Evolutionary conservation across 2,888 invertebrate species (phyloP).

Genomic region (Apotomis capreana): DNA sequence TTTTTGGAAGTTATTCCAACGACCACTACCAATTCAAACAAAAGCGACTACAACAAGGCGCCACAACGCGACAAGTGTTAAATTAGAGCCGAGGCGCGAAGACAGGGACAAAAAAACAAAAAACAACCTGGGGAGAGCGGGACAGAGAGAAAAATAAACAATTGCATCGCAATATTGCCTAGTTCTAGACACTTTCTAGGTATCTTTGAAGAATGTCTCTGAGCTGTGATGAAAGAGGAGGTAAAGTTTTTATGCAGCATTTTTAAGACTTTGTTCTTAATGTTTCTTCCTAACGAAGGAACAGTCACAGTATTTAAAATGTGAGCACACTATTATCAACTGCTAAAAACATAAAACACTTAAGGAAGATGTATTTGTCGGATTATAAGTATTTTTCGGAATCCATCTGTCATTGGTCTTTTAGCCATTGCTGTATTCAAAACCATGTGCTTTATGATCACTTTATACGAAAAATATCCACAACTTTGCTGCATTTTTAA

Average conservation of each 20-base stretch:
- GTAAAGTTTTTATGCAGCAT: slow-evolving; percentile 14
- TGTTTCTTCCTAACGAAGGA: too few relatives aligned
- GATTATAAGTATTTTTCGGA: too few relatives aligned
- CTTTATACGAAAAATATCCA: not conserved
- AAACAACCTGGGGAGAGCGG: slow-evolving; percentile 46
- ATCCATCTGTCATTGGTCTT: too few relatives aligned
- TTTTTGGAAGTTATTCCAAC: not conserved
- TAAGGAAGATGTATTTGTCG: too few relatives aligned
- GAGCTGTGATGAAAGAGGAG: slow-evolving; percentile 21
- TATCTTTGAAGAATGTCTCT: slow-evolving; percentile 34
- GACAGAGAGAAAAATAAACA: slow-evolving; percentile 44
- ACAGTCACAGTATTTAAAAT: too few relatives aligned
- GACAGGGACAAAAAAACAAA: slow-evolving; percentile 52
- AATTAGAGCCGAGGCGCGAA: slow-evolving; percentile 57
- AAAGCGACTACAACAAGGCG: slow-evolving; percentile 50
- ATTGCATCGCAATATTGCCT: slow-evolving; percentile 37
- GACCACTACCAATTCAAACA: slow-evolving; percentile 29
- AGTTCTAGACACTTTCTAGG: slow-evolving; percentile 40
- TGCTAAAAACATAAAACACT: too few relatives aligned
- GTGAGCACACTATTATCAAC: too few relatives aligned
- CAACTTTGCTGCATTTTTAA: not conserved
- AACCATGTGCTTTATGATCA: too few relatives aligned
- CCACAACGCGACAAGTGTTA: slow-evolving; percentile 67
- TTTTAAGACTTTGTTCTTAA: not conserved
- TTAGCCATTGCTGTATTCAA: too few relatives aligned